These are phyloP conservation scores for Drosophila nigrodunni DNA, from an alignment of 1,140 invertebrate species.

Conservation along the genomic window DNA sequence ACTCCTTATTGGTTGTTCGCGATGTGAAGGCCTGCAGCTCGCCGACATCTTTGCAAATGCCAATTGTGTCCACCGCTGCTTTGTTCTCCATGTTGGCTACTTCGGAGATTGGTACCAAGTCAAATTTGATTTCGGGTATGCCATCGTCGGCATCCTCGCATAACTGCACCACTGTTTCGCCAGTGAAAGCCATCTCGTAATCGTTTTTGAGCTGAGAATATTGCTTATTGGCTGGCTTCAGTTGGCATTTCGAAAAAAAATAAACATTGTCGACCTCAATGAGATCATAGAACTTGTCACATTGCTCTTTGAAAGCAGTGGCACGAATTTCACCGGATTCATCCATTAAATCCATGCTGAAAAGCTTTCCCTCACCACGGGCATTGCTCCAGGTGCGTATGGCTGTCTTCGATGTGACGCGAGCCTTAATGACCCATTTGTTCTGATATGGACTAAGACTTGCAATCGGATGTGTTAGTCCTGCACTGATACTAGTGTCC, in stretches of 20 bases:
- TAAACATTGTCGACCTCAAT: constrained; percentile 95
- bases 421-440: constrained; percentile 96
- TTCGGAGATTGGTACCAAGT: constrained; percentile 92
- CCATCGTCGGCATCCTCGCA: constrained; percentile 88
- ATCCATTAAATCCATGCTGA: constrained; percentile 96
- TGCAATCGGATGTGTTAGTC: constrained; percentile 89
- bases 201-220: constrained; percentile 95
- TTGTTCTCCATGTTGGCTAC: constrained; percentile 89
- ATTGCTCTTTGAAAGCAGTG: constrained; percentile 96
- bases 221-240: constrained; percentile 97
- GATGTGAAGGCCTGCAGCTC: constrained; percentile 91
- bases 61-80: constrained; percentile 93
- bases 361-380: constrained; percentile 96
- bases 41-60: constrained; percentile 91
- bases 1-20: constrained; percentile 91
- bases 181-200: constrained; percentile 97
- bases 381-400: constrained; percentile 96
- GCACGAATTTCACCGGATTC: constrained; percentile 97
- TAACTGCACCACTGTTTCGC: constrained; percentile 91
- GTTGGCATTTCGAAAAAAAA: constrained; percentile 91
- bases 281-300: constrained; percentile 96
- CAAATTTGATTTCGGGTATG: constrained; percentile 92
- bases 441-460: constrained; percentile 96
- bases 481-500: constrained; percentile 65
- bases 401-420: constrained; percentile 93